Evolutionary conservation across 2,797 vertebrate species (phyloP), one percentile per base, ranked within the genome.

Genomic region (Chrosomus eos): DNA sequence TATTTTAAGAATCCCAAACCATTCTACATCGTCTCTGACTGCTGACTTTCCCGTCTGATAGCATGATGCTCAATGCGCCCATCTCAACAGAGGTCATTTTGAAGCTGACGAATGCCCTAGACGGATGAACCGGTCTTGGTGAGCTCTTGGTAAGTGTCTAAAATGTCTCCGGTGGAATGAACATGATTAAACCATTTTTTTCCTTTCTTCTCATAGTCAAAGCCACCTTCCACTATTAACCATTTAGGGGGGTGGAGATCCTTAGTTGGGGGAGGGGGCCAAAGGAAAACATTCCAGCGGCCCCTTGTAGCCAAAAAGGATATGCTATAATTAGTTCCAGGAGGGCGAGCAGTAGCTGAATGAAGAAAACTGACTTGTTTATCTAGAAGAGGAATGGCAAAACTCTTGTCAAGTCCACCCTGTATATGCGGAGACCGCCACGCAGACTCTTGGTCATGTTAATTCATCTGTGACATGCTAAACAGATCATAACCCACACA

Each of bases 281-380:
- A 73, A 88, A 89, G 87, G 87, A 90, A 90, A 89, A 90, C 90
- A 92, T 91, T 91, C 90, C 89, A 90, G 81, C 85, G 81, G 87
- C 88, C 88, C 88, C 89, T 83, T 89, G 88, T 90, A 89, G 89
- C 90, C 89, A 89, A 90, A 89, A 89, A 90, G 91, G 89, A 90
- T 90, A 88, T 89, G 89, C 90, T 89, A 89, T 91, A 92, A 92
- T 92, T 90, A 92, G 90, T 90, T 91, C 89, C 91, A 91, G 91
- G 91, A 91, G 89, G 86, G 86, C 79, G 84, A 90, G 86, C 83
- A 51, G 89, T 88, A 88, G 87, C 90, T 90, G 89, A 90, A 89
- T 87, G 84, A 88, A 89, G 89, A 89, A 89, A 89, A 89, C 90
- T 71, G 85, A 86, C 89, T 89, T 89, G 89, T 90, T 90, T 91